Base-by-base conservation (phyloP, 2,113 vertebrate genomes). In the Clinocottus analis region DNA sequence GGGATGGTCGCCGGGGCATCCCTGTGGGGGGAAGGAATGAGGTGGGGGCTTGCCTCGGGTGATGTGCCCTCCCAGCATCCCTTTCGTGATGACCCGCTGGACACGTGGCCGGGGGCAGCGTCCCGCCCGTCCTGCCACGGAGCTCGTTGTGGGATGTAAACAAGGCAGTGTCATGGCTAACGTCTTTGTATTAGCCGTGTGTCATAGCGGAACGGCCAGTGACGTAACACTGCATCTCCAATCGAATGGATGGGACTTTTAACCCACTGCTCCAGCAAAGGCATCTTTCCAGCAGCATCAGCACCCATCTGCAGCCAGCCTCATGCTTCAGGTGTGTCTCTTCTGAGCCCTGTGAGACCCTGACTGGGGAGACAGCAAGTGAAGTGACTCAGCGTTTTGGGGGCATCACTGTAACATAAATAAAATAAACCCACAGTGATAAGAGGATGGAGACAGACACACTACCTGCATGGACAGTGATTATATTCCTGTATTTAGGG, bases 381-480 rank as follows among this genome's bases (percentile, higher is more conserved):
- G 75, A 84, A 13, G 88, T 94, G 93, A 94, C 89, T 93, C 90
- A 91, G 92, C 92, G 63, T 37, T 91, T 72, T 82, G 43, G 55
- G 59, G n/a, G 14, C 63, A 62, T 79, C 45, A 55, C 37, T 77
- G 41, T 51, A 45, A 39, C 53, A 29, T 11, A 27, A 29, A 3
- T 73, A 41, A 12, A 12, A 31, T 6, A 12, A 29, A 31, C 2
- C 3, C 29, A 14, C 2, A 47, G 16, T 31, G 7, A 27, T 17
- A 21, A 21, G 37, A 45, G 9, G 37, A 59, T 29, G n/a, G 56
- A 43, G 55, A 68, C 60, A 74, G 23, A 14, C 33, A 17, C 45
- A 21, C 45, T 21, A 19, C 7, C 21, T 8, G 19, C 45, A 49
- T 49, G 41, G 13, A 14, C 1, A 12, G 41, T 65, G 33, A 31